Base-by-base conservation (phyloP, 2,113 vertebrate species). In the Xyliphius kryptos region DNA sequence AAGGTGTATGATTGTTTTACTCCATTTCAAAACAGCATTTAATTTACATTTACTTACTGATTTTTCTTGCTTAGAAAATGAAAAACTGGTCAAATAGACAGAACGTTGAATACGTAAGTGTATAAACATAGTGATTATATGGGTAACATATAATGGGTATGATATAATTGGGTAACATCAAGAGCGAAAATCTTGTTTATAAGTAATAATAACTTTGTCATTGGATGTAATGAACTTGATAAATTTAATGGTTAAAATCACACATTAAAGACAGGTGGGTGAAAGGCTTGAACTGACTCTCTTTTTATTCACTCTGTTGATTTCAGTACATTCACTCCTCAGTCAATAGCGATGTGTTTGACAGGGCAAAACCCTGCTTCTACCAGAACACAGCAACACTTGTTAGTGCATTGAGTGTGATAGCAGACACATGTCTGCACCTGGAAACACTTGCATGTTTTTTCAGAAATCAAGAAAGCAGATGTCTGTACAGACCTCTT, bases 291-390 rank as follows among this genome's bases (percentile, higher is more conserved):
- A 22, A 43, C 19, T 14, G 19, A 6, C 15, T 44, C 21, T 46
- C 21, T 59, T 46, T 32, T 47, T 43, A n/a, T 46, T 16, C 2
- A 16, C 20, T 47, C 56, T 46, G 40, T 17, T 26, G 40, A 19
- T n/a, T 46, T 32, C 43, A 22, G 43, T 47, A 21, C 20, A 26
- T 15, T 15, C 15, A 11, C 43, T 47, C 9, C 56, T 7, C 14
- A 11, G 41, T 59, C 56, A 59, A 32, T 59, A 21, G 56, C n/a
- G 9, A 14, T 59, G 41, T 59, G 36, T 59, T 41, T 11, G 21
- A 44, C 56, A 16, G 56, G 43, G 36, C 20, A n/a, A 59, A 47
- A 59, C 56, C 56, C 56, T 59, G 43, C 56, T 59, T 14, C 50
- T 61, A 32, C 15, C 53, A 61, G 32, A 47, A 22, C 43, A 61